Conservation (phyloP, 2,797 vertebrate species). For the Vireo griseus region DNA sequence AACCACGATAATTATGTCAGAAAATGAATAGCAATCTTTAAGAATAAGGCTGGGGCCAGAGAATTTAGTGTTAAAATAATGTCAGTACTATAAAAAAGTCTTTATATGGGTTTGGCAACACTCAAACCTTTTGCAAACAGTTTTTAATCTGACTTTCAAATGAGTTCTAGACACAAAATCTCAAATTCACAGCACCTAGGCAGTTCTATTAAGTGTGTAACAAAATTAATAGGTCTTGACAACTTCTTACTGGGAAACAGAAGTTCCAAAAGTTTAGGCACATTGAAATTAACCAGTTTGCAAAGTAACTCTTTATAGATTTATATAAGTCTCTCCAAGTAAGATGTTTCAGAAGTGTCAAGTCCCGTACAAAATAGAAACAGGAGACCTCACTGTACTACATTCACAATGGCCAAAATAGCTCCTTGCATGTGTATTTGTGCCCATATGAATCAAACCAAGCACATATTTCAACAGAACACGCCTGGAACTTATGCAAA, state of each 20-base stretch:
- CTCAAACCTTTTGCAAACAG: not conserved
- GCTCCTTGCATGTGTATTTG: not conserved
- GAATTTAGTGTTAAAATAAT: not conserved
- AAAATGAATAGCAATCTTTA: not conserved
- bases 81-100: not conserved
- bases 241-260: not conserved
- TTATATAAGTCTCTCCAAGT: not conserved
- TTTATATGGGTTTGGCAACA: not conserved
- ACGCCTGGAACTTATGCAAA: not conserved
- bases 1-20: not conserved
- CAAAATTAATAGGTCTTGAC: not conserved
- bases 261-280: not conserved
- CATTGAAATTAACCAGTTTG: not conserved
- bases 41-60: not conserved
- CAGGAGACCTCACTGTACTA: not conserved
- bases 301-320: not conserved
- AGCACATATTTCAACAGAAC: not conserved
- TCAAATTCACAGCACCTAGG: not conserved
- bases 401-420: not conserved
- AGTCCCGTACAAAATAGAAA: not conserved
- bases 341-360: not conserved
- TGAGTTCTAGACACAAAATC: not conserved
- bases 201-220: fast-evolving
- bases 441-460: not conserved
- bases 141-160: not conserved